A percentile compares a stretch with the other conserved stretches of the same genome.
Evolutionary conservation across 37 sponge, comb jelly and placozoan species (phyloP).

Genomic region (Bolinopsis microptera): DNA sequence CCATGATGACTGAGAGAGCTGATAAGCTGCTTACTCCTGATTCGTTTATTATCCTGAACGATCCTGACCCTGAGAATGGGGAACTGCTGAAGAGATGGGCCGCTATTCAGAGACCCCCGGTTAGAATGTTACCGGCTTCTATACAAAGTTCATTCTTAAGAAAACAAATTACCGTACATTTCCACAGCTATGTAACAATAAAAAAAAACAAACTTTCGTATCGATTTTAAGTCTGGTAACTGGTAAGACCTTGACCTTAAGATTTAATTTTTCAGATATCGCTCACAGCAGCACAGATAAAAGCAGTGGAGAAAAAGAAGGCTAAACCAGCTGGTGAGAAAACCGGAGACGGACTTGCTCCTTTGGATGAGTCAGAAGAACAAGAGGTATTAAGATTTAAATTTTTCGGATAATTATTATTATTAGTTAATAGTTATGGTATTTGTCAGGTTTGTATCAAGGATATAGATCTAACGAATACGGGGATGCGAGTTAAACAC

Average conservation of each 20-base stretch:
- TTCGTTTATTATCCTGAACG: constrained; percentile 77
- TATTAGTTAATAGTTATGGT: too few species aligned
- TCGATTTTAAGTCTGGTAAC: too few species aligned
- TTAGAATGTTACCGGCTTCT: neutral
- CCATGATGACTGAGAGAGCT: constrained; percentile 73
- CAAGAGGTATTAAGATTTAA: constrained; percentile 53
- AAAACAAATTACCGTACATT: too few species aligned
- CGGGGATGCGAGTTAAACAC: too few species aligned
- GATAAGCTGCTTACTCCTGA: constrained; percentile 84
- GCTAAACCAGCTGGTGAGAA: constrained; percentile 58
- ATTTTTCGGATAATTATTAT: too few species aligned
- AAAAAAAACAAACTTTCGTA: neutral
- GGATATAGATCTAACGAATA: too few species aligned
- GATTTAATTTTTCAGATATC: neutral
- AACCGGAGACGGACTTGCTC: constrained; percentile 39
- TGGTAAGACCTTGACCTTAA: too few species aligned
- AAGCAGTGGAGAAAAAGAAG: constrained; percentile 62
- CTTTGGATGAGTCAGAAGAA: constrained; percentile 36
- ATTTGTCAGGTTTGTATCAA: too few species aligned
- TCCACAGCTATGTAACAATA: too few species aligned
- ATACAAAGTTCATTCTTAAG: neutral
- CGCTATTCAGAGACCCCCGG: neutral
- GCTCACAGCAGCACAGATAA: constrained; percentile 44
- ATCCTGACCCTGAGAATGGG: constrained; percentile 67
- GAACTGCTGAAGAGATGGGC: constrained; percentile 31